phyloP scores from a whole-genome alignment of 2,113 vertebrate genomes.

The Epinephelus cyanopodus region DNA sequence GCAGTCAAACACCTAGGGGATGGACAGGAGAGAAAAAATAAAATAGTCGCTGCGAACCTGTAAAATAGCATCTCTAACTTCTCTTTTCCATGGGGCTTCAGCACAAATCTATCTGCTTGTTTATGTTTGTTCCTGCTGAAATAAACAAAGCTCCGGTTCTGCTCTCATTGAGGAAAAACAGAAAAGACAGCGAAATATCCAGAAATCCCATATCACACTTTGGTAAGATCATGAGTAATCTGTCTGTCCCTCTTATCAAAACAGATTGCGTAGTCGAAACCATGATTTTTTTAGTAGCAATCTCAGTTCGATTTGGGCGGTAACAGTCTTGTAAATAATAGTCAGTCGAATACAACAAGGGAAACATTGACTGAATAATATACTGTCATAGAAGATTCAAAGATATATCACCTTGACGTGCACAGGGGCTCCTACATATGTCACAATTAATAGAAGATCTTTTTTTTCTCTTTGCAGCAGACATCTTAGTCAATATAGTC shows the following conservation, averaged over 20 bases:
- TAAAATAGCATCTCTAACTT: conserved; percentile 99
- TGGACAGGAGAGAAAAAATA: conserved; percentile 92
- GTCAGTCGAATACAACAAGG: conserved; percentile 55
- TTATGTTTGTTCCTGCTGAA: conserved; percentile 91
- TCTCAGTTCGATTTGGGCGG: conserved; percentile 37
- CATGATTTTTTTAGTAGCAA: conserved; percentile 73
- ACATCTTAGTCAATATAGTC: not conserved
- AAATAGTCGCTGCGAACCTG: conserved; percentile 95
- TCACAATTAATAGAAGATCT: conserved; percentile 9
- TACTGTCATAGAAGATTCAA: conserved; percentile 53
- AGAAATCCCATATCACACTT: conserved; percentile 81
- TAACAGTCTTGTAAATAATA: conserved; percentile 50
- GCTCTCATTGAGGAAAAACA: conserved; percentile 84
- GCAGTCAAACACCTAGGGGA: conserved; percentile 99
- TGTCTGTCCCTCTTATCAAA: conserved; percentile 82
- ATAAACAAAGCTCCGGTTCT: conserved; percentile 90
- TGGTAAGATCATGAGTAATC: conserved; percentile 83
- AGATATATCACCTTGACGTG: conserved; percentile 51
- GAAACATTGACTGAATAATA: conserved; percentile 50
- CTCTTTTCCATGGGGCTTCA: conserved; percentile 89
- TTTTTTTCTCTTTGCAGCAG: conserved; percentile 21
- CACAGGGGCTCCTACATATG: conserved; percentile 21
- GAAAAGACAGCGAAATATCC: conserved; percentile 82
- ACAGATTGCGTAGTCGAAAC: conserved; percentile 82
- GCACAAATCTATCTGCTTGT: conserved; percentile 90